Evolutionary conservation across 2,888 invertebrate species (phyloP).

Genomic region (Bombylius major): DNA sequence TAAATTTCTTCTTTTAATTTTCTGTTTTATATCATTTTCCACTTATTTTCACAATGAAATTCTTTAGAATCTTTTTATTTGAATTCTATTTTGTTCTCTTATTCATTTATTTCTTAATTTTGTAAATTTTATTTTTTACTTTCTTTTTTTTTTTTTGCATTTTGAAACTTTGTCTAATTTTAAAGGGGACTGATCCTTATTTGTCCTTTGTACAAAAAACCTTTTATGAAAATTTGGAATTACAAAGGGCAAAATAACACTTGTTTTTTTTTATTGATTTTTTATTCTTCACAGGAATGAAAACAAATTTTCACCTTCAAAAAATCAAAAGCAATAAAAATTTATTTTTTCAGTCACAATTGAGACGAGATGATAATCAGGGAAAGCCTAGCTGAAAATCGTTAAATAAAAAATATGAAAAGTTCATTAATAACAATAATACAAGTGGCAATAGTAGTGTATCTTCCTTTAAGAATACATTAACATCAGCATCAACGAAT

Average conservation of each 20-base stretch:
- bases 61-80: background rate
- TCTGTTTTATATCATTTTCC: constrained; percentile 4
- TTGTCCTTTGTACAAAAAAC: background rate
- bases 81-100: too few species aligned
- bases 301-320: too few species aligned
- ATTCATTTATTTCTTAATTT: too few species aligned
- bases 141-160: background rate
- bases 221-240: background rate
- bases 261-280: background rate
- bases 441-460: background rate
- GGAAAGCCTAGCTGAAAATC: constrained; percentile 38
- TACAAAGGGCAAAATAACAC: too few species aligned
- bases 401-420: constrained; percentile 15
- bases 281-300: background rate
- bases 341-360: constrained; percentile 27
- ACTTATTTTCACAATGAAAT: background rate
- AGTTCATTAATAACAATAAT: background rate
- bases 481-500: background rate
- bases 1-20: constrained; percentile 2
- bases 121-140: background rate
- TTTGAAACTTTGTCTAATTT: background rate
- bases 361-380: constrained; percentile 36
- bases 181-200: background rate
- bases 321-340: background rate
- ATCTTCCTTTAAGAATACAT: background rate